Evolutionary conservation across 2,888 invertebrate genomes (phyloP).

Genomic region (Disparrhopalites patrizii): DNA sequence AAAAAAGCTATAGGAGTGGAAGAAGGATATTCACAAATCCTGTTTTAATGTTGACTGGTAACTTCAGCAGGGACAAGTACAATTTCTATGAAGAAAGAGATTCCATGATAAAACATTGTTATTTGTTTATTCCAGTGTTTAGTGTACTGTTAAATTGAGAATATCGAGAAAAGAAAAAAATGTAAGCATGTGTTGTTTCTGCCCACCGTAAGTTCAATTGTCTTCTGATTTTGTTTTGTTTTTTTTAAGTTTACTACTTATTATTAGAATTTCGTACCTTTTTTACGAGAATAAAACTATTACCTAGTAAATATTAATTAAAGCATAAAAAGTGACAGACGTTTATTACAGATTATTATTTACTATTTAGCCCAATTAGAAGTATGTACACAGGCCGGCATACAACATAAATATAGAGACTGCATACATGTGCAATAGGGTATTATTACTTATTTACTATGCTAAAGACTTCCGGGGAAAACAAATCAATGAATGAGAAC

Average conservation of each 20-base stretch:
- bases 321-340: not conserved
- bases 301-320: not conserved
- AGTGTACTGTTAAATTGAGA: not conserved
- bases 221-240: not conserved
- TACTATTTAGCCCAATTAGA: not conserved
- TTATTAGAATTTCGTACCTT: not conserved
- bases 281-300: not conserved
- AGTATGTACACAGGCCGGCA: no score
- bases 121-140: not conserved
- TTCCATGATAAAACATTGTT: no score
- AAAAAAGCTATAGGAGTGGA: no score
- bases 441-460: not conserved
- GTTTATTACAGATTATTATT: not conserved
- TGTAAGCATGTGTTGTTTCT: not conserved
- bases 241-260: not conserved
- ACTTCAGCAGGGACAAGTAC: no score
- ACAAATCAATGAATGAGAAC: no score
- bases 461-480: no score
- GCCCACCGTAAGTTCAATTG: conserved; percentile 16
- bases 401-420: no score
- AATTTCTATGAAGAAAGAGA: no score
- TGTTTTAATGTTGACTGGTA: no score
- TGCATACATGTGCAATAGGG: not conserved
- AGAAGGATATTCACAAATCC: no score
- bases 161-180: not conserved